Evolutionary conservation across 1,140 invertebrate genomes (phyloP).

Genomic region (Zaprionus tsacasi): DNA sequence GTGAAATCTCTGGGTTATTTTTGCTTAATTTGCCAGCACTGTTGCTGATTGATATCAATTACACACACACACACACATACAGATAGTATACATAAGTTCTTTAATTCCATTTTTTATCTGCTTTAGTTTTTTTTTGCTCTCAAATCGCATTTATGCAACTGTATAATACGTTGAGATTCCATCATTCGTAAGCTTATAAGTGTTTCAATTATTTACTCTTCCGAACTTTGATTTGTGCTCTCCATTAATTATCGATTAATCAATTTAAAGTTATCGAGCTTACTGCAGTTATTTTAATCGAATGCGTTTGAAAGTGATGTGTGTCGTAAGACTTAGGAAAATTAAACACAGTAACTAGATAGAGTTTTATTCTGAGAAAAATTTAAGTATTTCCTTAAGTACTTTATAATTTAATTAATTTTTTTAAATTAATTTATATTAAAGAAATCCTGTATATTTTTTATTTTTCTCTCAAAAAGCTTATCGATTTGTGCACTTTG

Average conservation of each 20-base stretch:
- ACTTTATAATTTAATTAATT: too few relatives aligned
- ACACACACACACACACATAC: constrained; percentile 18
- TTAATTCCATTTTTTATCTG: not conserved
- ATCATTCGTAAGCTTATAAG: not conserved
- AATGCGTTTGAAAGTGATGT: too few relatives aligned
- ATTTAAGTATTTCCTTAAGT: too few relatives aligned
- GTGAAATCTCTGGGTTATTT: not conserved
- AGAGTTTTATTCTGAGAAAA: too few relatives aligned
- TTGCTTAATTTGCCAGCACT: constrained; percentile 3
- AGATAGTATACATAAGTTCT: not conserved
- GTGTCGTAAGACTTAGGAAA: too few relatives aligned
- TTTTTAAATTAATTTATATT: too few relatives aligned
- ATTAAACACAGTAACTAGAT: too few relatives aligned
- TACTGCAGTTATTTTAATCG: too few relatives aligned
- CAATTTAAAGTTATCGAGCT: not conserved
- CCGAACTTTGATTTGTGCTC: not conserved
- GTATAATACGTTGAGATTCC: too few relatives aligned
- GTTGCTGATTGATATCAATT: not conserved
- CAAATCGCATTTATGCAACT: not conserved
- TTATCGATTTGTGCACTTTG: not conserved
- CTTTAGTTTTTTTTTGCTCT: not conserved
- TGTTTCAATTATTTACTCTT: not conserved
- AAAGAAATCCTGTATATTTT: too few relatives aligned
- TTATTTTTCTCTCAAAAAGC: not conserved
- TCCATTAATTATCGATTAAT: not conserved